Base-by-base conservation (phyloP, 1,140 invertebrate genomes). In the Dendrolimus kikuchii region DNA sequence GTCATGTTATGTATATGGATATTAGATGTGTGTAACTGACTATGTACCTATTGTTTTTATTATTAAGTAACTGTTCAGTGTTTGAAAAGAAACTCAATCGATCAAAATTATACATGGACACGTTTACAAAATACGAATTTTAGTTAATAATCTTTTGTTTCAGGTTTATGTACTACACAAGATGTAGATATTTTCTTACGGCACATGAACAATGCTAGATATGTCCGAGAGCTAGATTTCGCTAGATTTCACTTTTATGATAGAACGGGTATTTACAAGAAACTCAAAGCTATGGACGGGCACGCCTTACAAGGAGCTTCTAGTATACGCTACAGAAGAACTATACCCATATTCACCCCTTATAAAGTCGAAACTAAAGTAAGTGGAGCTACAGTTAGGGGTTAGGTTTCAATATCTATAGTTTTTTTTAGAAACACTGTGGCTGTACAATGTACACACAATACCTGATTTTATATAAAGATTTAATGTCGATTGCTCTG, bases 151-250 rank as follows among this genome's bases (percentile, higher is more conserved):
- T 38, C 7, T 2, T 39, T 39, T 49, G n/a, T 51, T 36, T 51
- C 66, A 94, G 93, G 93, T 1, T 87, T 95, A 9, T 95, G 94
- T 62, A 92, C 91, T 5, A 93, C 93, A 0, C 93, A 94, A 75
- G 95, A 96, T 76, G 88, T 96, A 8, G 95, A 96, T 69, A 90
- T 94, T 45, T 91, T 94, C 49, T 80, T 95, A 0, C 87, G 88
- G 4, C 95, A 96, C 73, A 96, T 96, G 95, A 96, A 96, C 74
- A 96, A 96, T 73, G 93, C 94, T 0, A 89, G 94, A 6, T 96
- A 95, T 58, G 73, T 96, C 2, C 88, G 95, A 5, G 95, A 96
- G 72, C 79, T 95, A 51, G 95, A 96, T 74, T 96, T 96, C 81
- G 95, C 93, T 4, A 88, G 94, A 37, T 94, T 95, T 68, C 90